These are phyloP conservation scores for Heteropelma amictum DNA, from an alignment of 2,888 invertebrate genomes.

Conservation along the genomic window DNA sequence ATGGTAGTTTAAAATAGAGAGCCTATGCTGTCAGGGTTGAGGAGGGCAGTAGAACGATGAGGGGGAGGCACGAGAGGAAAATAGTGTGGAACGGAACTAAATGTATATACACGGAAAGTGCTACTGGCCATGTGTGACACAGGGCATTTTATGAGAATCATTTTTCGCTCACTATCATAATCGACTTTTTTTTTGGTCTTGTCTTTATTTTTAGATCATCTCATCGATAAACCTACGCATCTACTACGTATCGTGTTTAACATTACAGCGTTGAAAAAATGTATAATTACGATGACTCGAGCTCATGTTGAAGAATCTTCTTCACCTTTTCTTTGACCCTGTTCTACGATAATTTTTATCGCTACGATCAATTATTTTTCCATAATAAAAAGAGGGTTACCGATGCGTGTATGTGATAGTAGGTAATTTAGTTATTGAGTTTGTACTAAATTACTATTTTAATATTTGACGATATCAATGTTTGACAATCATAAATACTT, in stretches of 20 bases:
- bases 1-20: conserved; percentile 72
- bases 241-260: background rate
- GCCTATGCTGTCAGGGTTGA: conserved; percentile 18
- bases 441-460: too few species aligned
- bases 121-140: background rate
- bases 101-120: background rate
- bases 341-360: too few species aligned
- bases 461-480: too few species aligned
- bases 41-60: background rate
- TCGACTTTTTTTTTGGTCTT: conserved; percentile 8
- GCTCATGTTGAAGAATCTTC: too few species aligned
- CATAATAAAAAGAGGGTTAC: too few species aligned
- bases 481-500: too few species aligned
- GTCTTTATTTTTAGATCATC: conserved; percentile 25
- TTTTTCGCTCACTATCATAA: conserved; percentile 25
- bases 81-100: conserved; percentile 24
- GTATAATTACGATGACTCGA: too few species aligned
- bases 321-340: too few species aligned
- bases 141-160: conserved; percentile 7
- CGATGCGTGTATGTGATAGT: too few species aligned
- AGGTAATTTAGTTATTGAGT: too few species aligned
- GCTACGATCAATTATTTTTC: too few species aligned
- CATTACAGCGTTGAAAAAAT: too few species aligned
- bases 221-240: conserved; percentile 17
- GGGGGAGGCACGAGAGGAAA: conserved; percentile 1